Conservation (phyloP, 1,140 invertebrate species). For the Penaeus chinensis region DNA sequence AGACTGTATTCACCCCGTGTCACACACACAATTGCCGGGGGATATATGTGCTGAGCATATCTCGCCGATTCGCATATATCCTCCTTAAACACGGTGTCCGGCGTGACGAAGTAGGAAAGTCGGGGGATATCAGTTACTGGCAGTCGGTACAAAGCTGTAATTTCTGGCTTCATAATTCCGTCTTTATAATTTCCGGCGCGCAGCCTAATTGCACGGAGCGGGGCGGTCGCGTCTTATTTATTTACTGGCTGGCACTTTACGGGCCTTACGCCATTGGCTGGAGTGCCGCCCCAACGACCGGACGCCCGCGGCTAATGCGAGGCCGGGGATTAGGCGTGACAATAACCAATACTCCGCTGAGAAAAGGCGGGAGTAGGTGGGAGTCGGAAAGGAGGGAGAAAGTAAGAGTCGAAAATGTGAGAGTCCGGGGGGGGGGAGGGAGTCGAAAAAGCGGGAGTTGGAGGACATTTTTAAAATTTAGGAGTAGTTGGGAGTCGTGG, state of each 20-base stretch:
- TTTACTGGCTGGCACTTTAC: slow-evolving; percentile 25
- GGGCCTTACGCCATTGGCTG: slow-evolving; percentile 1
- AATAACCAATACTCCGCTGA: neutral
- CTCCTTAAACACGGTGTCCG: too few relatives aligned
- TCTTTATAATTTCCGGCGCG: slow-evolving; percentile 45
- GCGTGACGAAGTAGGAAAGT: too few relatives aligned
- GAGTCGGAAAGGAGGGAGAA: neutral
- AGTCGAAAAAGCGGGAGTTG: too few relatives aligned
- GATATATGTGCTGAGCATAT: too few relatives aligned
- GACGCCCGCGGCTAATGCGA: neutral
- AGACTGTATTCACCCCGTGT: neutral
- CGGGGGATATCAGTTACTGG: neutral
- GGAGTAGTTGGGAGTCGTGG: too few relatives aligned
- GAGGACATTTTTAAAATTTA: too few relatives aligned
- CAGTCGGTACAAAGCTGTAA: slow-evolving; percentile 21
- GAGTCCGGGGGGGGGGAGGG: neutral
- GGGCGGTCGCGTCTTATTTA: slow-evolving; percentile 27
- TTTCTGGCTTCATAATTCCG: slow-evolving; percentile 44
- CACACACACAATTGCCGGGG: neutral
- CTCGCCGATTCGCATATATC: too few relatives aligned
- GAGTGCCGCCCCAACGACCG: neutral
- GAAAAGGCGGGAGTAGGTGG: neutral
- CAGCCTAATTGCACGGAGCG: slow-evolving; percentile 32
- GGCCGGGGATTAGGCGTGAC: slow-evolving; percentile 17
- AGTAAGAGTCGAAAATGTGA: neutral